Evolutionary conservation across 2,888 invertebrate genomes (phyloP).

Genomic region (Notodonta ziczac): DNA sequence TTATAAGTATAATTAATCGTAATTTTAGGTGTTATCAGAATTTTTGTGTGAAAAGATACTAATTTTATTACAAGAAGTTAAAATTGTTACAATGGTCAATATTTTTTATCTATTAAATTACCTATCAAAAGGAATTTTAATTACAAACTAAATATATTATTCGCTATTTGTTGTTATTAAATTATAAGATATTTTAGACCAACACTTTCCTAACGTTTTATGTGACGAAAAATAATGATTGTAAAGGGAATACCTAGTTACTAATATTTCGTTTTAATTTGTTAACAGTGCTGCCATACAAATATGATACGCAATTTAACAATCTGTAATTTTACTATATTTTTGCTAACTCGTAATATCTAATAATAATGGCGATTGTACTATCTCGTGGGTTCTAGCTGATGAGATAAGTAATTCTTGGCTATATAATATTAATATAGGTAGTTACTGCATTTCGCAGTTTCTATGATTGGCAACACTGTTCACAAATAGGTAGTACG

Average conservation of each 20-base stretch:
- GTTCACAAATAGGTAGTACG: neutral
- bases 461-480: neutral
- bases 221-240: neutral
- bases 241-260: neutral
- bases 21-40: neutral
- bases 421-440: too few relatives aligned
- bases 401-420: too few relatives aligned
- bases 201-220: neutral
- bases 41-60: slow-evolving; percentile 24
- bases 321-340: too few relatives aligned
- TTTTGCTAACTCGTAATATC: too few relatives aligned
- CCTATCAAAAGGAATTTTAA: neutral
- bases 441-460: too few relatives aligned
- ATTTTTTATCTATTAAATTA: neutral
- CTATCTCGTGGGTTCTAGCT: too few relatives aligned
- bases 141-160: neutral
- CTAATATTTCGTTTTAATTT: neutral
- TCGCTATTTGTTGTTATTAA: neutral
- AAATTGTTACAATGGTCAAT: slow-evolving; percentile 19
- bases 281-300: neutral
- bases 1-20: neutral
- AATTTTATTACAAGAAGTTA: slow-evolving; percentile 21
- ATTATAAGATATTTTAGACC: slow-evolving; percentile 2
- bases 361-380: too few relatives aligned
- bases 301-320: too few relatives aligned